A percentile compares a stretch with the other conserved stretches of the same genome.
Conservation (phyloP, 2,888 invertebrate genomes). For the Watsonalla binaria region DNA sequence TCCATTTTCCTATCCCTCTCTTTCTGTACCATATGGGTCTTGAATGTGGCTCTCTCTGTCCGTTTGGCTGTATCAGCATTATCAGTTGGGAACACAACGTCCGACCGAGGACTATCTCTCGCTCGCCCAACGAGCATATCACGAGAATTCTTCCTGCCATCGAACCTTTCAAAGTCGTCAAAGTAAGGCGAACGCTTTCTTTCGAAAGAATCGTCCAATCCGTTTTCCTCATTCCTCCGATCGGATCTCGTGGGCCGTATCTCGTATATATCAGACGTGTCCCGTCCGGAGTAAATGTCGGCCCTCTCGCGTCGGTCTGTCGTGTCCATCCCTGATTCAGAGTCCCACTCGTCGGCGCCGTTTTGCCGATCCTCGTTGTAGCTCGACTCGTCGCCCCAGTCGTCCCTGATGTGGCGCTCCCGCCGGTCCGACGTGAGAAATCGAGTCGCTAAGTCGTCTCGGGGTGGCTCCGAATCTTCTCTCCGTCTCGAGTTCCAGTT, state of each 20-base stretch:
- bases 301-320: constrained; percentile 53
- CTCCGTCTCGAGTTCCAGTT: constrained; percentile 71
- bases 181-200: constrained; percentile 62
- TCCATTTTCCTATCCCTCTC: constrained; percentile 80
- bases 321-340: constrained; percentile 61
- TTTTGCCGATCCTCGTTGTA: constrained; percentile 53
- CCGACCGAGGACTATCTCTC: constrained; percentile 68
- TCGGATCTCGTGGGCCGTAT: constrained; percentile 60
- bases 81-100: constrained; percentile 51
- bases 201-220: constrained; percentile 53
- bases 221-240: constrained; percentile 57
- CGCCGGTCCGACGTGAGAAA: constrained; percentile 65
- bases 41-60: constrained; percentile 81
- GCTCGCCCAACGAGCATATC: constrained; percentile 72
- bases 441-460: constrained; percentile 63
- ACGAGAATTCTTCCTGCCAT: constrained; percentile 70
- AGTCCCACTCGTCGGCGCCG: constrained; percentile 70
- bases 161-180: constrained; percentile 68
- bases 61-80: constrained; percentile 52
- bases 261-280: constrained; percentile 71
- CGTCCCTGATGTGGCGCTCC: constrained; percentile 50
- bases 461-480: constrained; percentile 58
- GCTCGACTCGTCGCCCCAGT: constrained; percentile 70
- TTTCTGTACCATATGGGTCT: constrained; percentile 85
- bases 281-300: constrained; percentile 56